Percentiles rank a stretch among this genome's conserved stretches.
Evolutionary conservation across 2,888 invertebrate genomes (phyloP).

Genomic region (Coelogynopora nodosa): DNA sequence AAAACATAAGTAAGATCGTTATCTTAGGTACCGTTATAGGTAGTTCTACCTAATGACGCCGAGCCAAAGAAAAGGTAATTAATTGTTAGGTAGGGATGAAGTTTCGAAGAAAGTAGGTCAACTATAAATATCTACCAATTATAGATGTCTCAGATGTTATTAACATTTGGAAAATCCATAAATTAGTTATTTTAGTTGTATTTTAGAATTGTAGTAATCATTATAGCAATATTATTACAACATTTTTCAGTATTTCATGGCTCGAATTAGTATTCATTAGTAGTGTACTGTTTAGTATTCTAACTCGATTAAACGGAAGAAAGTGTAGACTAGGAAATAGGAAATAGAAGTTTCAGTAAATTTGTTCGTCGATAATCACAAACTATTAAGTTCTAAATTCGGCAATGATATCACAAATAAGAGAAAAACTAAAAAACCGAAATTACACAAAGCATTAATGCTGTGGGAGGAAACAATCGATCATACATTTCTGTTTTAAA

Average conservation of each 20-base stretch:
- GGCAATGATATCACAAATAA: background rate
- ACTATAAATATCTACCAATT: background rate
- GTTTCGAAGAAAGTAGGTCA: background rate
- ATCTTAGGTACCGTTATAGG: background rate
- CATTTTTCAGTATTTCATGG: no score
- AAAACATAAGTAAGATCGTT: background rate
- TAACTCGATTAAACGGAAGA: no score
- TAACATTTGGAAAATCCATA: background rate
- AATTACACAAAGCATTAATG: background rate
- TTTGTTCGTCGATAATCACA: background rate
- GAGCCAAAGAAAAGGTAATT: background rate
- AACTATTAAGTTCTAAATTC: background rate
- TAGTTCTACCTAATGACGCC: background rate
- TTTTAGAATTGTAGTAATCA: background rate
- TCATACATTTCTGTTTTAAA: background rate
- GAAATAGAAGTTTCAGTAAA: background rate
- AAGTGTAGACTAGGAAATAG: background rate
- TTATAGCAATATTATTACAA: no score
- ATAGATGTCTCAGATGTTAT: background rate
- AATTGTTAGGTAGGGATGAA: background rate
- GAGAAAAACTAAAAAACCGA: background rate
- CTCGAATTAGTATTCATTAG: no score
- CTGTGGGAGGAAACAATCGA: background rate
- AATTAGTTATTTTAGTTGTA: background rate
- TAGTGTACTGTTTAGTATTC: no score